Conservation (phyloP, 2,888 invertebrate genomes). For the Dioctria rufipes region DNA sequence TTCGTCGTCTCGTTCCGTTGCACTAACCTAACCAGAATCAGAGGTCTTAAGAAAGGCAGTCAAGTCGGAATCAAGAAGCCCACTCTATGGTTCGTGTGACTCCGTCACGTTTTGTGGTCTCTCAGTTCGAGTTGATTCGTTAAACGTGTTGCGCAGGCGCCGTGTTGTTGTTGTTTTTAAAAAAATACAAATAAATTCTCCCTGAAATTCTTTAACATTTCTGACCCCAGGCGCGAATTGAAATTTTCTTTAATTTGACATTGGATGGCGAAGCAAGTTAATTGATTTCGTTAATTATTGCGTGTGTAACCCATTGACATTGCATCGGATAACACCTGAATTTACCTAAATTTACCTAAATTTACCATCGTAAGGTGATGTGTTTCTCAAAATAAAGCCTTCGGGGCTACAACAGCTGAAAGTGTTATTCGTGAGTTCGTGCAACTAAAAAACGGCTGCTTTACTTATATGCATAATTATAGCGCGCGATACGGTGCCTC, state of each 20-base stretch:
- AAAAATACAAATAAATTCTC: background rate
- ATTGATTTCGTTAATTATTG: background rate
- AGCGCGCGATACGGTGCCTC: background rate
- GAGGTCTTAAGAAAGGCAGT: conserved; percentile 44
- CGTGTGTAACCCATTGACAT: background rate
- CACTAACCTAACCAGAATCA: background rate
- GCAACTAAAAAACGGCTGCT: conserved; percentile 9
- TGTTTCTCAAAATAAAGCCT: background rate
- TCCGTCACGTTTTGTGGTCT: conserved; percentile 53
- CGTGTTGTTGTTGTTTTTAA: conserved; percentile 25
- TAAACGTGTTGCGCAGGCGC: conserved; percentile 57
- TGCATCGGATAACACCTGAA: conserved; percentile 18
- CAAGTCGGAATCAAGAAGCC: conserved; percentile 34
- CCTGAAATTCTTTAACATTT: conserved; percentile 7
- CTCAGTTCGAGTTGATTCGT: conserved; percentile 55
- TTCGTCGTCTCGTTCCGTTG: conserved; percentile 9
- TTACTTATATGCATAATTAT: background rate
- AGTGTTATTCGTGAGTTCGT: conserved; percentile 18
- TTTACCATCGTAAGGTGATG: conserved; percentile 1
- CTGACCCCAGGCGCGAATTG: conserved; percentile 31
- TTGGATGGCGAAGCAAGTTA: background rate
- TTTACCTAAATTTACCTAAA: background rate
- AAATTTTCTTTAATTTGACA: conserved; percentile 7
- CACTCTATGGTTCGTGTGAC: conserved; percentile 46
- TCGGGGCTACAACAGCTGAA: conserved; percentile 17